Evolutionary conservation across 2,797 vertebrate species (phyloP).

Genomic region (Lateolabrax maculatus): DNA sequence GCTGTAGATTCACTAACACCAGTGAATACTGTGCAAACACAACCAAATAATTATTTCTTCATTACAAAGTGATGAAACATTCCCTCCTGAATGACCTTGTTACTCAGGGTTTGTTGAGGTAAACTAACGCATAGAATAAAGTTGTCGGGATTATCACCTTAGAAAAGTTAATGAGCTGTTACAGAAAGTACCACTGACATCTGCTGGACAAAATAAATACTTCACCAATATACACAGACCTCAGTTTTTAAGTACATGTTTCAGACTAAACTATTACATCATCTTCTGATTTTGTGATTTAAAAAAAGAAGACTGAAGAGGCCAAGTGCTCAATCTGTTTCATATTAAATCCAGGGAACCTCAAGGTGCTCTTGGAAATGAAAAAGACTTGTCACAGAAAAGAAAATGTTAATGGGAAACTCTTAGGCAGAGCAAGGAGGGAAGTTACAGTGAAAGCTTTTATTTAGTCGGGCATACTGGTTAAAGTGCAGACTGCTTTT

Average conservation of each 20-base stretch:
- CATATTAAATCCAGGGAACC: too few relatives aligned
- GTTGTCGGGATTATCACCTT: neutral
- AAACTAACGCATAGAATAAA: neutral
- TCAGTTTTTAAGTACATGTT: neutral
- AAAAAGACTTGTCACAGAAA: neutral
- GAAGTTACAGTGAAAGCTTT: neutral
- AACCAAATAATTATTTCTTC: neutral
- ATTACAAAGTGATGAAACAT: neutral
- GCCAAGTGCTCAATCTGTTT: neutral
- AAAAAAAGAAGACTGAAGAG: neutral
- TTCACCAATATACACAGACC: neutral
- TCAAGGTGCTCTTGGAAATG: neutral
- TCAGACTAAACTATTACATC: too few relatives aligned
- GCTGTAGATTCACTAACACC: neutral
- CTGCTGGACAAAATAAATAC: constrained; percentile 45
- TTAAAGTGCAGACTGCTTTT: neutral
- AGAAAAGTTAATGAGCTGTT: neutral
- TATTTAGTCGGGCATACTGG: neutral
- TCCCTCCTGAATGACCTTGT: neutral
- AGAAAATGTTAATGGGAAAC: neutral
- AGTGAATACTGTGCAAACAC: neutral
- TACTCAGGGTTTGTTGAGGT: neutral
- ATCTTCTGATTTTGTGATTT: neutral
- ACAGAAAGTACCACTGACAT: constrained; percentile 42
- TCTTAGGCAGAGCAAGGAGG: neutral